Percentiles rank a stretch among this genome's conserved stretches.
phyloP scores from a whole-genome alignment of 2,888 invertebrate species.

The Drosophila monieri region DNA sequence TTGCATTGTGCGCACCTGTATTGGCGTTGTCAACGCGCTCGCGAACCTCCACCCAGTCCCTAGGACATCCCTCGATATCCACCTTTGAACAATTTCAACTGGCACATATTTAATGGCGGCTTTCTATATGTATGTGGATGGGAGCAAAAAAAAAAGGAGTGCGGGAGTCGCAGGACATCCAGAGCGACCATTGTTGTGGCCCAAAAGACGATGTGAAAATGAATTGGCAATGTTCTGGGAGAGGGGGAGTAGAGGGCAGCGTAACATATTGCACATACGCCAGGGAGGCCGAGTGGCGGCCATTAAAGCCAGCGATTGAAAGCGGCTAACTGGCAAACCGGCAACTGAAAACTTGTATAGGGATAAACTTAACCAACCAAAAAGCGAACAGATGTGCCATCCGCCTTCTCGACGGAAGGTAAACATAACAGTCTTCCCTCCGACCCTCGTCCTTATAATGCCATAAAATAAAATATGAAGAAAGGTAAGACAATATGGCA shows the following conservation, averaged over 20 bases:
- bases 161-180: conserved; percentile 16
- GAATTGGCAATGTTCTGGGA: conserved; percentile 58
- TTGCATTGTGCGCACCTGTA: conserved; percentile 72
- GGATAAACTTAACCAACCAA: conserved; percentile 36
- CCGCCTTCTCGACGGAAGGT: conserved; percentile 35
- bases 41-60: conserved; percentile 3
- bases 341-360: neutral
- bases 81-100: conserved; percentile 27
- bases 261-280: conserved; percentile 69
- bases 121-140: conserved; percentile 64
- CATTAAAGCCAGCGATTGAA: conserved; percentile 54
- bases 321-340: conserved; percentile 6
- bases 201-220: conserved; percentile 60
- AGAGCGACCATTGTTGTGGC: conserved; percentile 51
- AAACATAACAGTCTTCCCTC: conserved; percentile 35
- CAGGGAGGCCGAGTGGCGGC: conserved; percentile 43
- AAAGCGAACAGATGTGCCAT: conserved; percentile 20
- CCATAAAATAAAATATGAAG: conserved; percentile 60
- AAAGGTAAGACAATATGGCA: conserved; percentile 69
- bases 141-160: conserved; percentile 14
- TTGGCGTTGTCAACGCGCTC: conserved; percentile 69
- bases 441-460: conserved; percentile 9
- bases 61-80: conserved; percentile 2
- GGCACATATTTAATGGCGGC: conserved; percentile 63
- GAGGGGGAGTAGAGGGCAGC: neutral